Evolutionary conservation across 2,888 invertebrate genomes (phyloP).

Genomic region (Mesopsocus fuscifrons): DNA sequence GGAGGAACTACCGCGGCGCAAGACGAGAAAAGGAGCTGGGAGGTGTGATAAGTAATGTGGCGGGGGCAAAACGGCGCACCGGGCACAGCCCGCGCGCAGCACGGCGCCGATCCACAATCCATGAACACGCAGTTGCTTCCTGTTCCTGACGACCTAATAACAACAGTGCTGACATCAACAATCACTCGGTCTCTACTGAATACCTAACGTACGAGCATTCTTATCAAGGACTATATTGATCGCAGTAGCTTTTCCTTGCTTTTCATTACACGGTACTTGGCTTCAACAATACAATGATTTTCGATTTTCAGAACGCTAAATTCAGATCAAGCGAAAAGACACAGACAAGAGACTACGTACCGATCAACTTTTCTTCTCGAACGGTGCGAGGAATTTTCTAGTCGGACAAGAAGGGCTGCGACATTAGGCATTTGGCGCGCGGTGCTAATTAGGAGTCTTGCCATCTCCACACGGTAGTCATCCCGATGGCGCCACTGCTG

Average conservation of each 20-base stretch:
- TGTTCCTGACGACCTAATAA: too few species aligned
- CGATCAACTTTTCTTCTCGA: conserved; percentile 12
- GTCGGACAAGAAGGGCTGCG: not conserved
- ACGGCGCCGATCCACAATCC: too few species aligned
- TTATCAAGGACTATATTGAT: too few species aligned
- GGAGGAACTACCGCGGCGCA: conserved; percentile 59
- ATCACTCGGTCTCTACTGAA: too few species aligned
- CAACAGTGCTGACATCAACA: too few species aligned
- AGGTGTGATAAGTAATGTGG: conserved; percentile 70
- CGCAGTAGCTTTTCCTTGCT: too few species aligned
- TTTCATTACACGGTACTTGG: too few species aligned
- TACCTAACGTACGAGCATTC: too few species aligned
- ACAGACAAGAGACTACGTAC: not conserved
- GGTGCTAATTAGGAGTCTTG: conserved; percentile 9
- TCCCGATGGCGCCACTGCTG: conserved; percentile 21
- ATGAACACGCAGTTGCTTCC: too few species aligned
- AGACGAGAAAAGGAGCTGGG: conserved; percentile 62
- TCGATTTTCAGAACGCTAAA: too few species aligned
- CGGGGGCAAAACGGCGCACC: conserved; percentile 63
- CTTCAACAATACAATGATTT: too few species aligned
- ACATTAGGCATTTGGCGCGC: conserved; percentile 5
- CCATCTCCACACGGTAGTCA: conserved; percentile 9
- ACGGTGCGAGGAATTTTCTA: not conserved
- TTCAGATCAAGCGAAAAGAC: too few species aligned
- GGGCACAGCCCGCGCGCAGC: conserved; percentile 38